Evolutionary conservation across 2,797 vertebrate species (phyloP).

Genomic region (Lagorchestes hirsutus): DNA sequence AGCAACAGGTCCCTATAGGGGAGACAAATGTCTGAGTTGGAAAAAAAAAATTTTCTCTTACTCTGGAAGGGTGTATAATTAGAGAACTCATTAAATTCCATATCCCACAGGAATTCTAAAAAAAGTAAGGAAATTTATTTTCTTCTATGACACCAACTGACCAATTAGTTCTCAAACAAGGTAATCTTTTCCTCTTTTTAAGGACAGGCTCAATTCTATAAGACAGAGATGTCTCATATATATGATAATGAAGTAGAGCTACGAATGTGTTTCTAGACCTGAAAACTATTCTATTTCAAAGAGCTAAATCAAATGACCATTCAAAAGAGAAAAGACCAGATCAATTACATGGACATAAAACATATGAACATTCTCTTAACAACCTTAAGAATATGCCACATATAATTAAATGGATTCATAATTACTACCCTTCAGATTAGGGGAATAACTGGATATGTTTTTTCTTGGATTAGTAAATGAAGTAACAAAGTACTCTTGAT

Average conservation of each 20-base stretch:
- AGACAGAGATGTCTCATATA: not conserved
- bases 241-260: not conserved
- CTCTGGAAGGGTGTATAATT: not conserved
- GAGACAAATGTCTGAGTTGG: not conserved
- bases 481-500: not conserved
- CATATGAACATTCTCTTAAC: not conserved
- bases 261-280: not conserved
- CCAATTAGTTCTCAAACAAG: not conserved
- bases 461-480: not conserved
- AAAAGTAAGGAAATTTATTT: not conserved
- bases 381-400: not conserved
- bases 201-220: not conserved
- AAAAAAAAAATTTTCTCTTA: not conserved
- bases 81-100: not conserved
- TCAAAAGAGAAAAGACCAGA: not conserved
- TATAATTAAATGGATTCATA: not conserved
- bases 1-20: not conserved
- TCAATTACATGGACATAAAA: not conserved
- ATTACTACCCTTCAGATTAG: not conserved
- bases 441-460: not conserved
- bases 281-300: not conserved
- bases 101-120: not conserved
- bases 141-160: not conserved
- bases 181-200: not conserved
- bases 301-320: not conserved